These are phyloP conservation scores for Tor tambroides DNA, from an alignment of 2,113 vertebrate species.

Conservation along the genomic window DNA sequence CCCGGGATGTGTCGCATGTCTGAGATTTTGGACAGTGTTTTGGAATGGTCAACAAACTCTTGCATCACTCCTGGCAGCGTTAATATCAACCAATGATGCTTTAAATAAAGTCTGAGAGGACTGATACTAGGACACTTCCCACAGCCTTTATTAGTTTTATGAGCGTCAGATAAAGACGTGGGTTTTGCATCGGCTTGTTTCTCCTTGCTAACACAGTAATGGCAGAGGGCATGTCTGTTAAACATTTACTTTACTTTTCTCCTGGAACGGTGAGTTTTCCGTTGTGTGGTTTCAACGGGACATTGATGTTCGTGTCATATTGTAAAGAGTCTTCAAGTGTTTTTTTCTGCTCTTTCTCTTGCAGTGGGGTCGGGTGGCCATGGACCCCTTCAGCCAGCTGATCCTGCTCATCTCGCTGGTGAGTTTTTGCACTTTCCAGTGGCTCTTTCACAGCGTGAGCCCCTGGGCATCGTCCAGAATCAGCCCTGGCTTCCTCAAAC, in stretches of 20 bases:
- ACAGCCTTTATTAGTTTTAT: not conserved
- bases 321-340: not conserved
- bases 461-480: slow-evolving; percentile 84
- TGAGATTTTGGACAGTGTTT: slow-evolving; percentile 9
- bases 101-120: slow-evolving; percentile 42
- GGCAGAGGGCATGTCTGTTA: slow-evolving; percentile 44
- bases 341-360: not conserved
- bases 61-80: slow-evolving; percentile 8
- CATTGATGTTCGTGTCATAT: not conserved
- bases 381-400: slow-evolving; percentile 85
- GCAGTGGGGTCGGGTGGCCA: slow-evolving; percentile 76
- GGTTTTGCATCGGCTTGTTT: not conserved
- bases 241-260: slow-evolving; percentile 51
- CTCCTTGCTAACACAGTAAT: not conserved
- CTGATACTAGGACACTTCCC: not conserved
- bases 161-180: not conserved
- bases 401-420: slow-evolving; percentile 76
- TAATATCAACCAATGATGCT: slow-evolving; percentile 18
- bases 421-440: slow-evolving; percentile 90
- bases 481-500: slow-evolving; percentile 82
- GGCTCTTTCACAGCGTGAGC: slow-evolving; percentile 90
- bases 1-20: not conserved
- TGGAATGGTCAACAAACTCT: slow-evolving; percentile 8
- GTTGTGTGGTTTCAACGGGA: not conserved
- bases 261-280: not conserved